Conservation (phyloP, 92 coral and sea anemone genomes). For the Heteractis magnifica region DNA sequence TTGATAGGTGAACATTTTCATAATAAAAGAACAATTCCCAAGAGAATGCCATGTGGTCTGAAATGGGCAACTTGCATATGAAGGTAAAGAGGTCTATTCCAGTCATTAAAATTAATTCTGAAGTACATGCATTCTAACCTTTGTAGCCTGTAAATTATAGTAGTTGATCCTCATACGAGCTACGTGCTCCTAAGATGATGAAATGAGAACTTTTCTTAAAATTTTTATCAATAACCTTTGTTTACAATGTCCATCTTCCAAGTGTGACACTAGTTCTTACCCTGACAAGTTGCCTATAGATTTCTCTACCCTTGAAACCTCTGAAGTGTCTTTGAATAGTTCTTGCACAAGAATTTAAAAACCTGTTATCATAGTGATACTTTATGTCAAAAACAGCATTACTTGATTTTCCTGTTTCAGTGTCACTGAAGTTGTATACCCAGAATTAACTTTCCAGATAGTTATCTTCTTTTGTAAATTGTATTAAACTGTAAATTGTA, state of each 20-base stretch:
- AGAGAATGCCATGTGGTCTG: no score
- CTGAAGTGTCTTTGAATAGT: conserved; percentile 92
- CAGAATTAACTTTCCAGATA: not conserved
- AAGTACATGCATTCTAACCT: conserved; percentile 44
- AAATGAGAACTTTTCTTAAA: not conserved
- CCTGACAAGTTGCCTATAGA: conserved; percentile 70
- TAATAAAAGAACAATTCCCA: no score
- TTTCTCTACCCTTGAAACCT: conserved; percentile 88
- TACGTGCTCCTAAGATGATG: conserved; percentile 60
- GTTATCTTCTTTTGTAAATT: not conserved
- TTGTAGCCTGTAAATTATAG: conserved; percentile 83
- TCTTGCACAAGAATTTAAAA: conserved; percentile 83
- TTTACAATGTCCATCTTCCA: no score
- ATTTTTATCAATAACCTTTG: no score
- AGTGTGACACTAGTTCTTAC: conserved; percentile 12
- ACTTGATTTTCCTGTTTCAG: not conserved
- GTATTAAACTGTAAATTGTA: no score
- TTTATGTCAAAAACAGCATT: no score
- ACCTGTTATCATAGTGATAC: conserved; percentile 37
- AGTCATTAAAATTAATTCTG: not conserved
- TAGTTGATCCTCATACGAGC: conserved; percentile 73
- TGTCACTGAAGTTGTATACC: not conserved
- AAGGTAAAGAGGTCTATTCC: no score
- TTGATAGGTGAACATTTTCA: no score
- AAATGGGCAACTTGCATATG: no score